These are phyloP conservation scores for Leptura quadrifasciata DNA, from an alignment of 2,888 invertebrate genomes.

Conservation along the genomic window DNA sequence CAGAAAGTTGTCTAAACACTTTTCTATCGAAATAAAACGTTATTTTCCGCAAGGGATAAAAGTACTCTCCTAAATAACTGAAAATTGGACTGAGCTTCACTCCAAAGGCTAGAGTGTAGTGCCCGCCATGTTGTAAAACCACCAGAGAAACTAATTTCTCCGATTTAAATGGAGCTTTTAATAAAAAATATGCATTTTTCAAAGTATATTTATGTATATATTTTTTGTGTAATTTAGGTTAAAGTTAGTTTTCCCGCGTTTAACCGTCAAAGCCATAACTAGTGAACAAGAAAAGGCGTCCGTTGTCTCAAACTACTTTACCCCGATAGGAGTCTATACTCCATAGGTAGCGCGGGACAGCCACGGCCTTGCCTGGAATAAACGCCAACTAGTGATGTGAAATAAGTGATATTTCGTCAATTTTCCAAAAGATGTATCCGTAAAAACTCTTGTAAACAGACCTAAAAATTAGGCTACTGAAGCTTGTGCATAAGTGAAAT, in stretches of 20 bases:
- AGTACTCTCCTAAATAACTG: constrained; percentile 56
- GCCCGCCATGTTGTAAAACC: constrained; percentile 84
- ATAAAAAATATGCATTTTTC: constrained; percentile 61
- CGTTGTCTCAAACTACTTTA: constrained; percentile 65
- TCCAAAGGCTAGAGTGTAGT: constrained; percentile 72
- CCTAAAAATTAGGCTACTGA: constrained; percentile 27
- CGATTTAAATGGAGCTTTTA: constrained; percentile 56
- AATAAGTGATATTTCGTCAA: constrained; percentile 15
- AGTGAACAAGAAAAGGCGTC: constrained; percentile 69
- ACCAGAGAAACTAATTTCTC: constrained; percentile 70
- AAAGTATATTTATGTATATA: constrained; percentile 72
- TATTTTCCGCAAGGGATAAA: constrained; percentile 40
- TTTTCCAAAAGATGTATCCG: not conserved
- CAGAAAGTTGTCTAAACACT: constrained; percentile 52
- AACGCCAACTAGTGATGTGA: not conserved
- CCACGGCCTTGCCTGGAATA: constrained; percentile 61
- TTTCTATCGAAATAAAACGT: constrained; percentile 42
- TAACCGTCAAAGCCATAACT: constrained; percentile 70
- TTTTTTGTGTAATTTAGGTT: constrained; percentile 73
- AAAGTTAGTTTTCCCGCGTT: constrained; percentile 75
- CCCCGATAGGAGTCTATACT: constrained; percentile 56
- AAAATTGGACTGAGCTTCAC: constrained; percentile 71
- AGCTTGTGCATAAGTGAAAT: constrained; percentile 46
- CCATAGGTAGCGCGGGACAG: constrained; percentile 57
- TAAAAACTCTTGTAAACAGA: constrained; percentile 42